Evolutionary conservation across 2,888 invertebrate genomes (phyloP).

Genomic region (Poecilobothrus nobilitatus): DNA sequence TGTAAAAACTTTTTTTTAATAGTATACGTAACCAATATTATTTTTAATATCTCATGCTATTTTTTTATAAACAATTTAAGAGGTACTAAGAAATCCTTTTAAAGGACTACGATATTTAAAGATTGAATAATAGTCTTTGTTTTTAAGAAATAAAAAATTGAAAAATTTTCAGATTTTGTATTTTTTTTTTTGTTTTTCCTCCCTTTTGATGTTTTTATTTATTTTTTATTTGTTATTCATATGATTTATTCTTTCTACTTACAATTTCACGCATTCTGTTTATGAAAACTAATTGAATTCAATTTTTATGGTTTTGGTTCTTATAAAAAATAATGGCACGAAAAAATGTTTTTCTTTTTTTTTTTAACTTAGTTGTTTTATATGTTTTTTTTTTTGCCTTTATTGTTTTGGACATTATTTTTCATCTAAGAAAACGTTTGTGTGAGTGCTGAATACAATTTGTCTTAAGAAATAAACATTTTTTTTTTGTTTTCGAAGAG

Average conservation of each 20-base stretch:
- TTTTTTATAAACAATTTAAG: too few species aligned
- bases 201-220: not conserved
- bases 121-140: too few species aligned
- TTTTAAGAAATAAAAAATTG: too few species aligned
- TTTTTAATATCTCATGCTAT: too few species aligned
- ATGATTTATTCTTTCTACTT: not conserved
- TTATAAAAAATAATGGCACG: not conserved
- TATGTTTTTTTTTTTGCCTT: not conserved
- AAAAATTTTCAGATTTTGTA: not conserved
- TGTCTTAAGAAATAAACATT: not conserved
- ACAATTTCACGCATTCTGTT: not conserved
- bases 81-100: too few species aligned
- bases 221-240: not conserved
- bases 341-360: not conserved
- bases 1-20: too few species aligned
- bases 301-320: not conserved
- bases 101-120: too few species aligned
- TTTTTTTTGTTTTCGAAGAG: too few species aligned
- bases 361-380: not conserved
- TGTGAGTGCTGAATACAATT: not conserved
- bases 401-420: not conserved
- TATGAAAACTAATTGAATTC: conserved; percentile 4
- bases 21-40: too few species aligned
- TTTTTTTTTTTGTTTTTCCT: not conserved
- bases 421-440: not conserved